These are phyloP conservation scores for Bombus polaris DNA, from an alignment of 1,140 invertebrate genomes.

Conservation along the genomic window DNA sequence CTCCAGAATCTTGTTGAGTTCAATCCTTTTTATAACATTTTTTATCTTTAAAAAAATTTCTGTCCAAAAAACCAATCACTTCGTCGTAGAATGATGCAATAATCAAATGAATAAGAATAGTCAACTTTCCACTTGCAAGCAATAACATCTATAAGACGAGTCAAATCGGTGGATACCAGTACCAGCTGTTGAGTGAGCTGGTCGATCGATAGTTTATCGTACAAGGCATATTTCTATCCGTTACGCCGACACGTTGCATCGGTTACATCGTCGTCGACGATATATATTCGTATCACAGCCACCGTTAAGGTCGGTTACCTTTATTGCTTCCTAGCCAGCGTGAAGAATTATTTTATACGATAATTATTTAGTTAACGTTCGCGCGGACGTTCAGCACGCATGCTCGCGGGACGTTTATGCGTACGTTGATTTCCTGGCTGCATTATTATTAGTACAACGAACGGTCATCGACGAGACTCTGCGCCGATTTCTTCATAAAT, in stretches of 20 bases:
- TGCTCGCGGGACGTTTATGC: not conserved
- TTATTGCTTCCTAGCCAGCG: conserved; percentile 54
- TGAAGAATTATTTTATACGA: conserved; percentile 63
- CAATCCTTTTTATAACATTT: too few relatives aligned
- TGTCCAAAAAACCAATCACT: too few relatives aligned
- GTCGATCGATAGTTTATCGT: conserved; percentile 41
- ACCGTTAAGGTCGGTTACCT: conserved; percentile 47
- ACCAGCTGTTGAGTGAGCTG: too few relatives aligned
- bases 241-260: not conserved
- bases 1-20: too few relatives aligned
- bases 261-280: conserved; percentile 13
- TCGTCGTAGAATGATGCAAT: too few relatives aligned
- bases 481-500: conserved; percentile 43
- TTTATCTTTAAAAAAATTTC: too few relatives aligned
- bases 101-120: not conserved
- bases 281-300: conserved; percentile 25
- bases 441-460: conserved; percentile 16
- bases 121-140: not conserved
- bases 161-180: not conserved
- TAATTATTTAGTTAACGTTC: conserved; percentile 61
- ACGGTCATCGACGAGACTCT: not conserved
- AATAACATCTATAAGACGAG: not conserved
- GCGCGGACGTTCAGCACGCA: not conserved
- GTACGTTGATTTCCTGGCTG: conserved; percentile 7
- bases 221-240: conserved; percentile 17